These are phyloP conservation scores for Brachyhypopomus gauderio DNA, from an alignment of 2,113 vertebrate genomes.

Conservation along the genomic window DNA sequence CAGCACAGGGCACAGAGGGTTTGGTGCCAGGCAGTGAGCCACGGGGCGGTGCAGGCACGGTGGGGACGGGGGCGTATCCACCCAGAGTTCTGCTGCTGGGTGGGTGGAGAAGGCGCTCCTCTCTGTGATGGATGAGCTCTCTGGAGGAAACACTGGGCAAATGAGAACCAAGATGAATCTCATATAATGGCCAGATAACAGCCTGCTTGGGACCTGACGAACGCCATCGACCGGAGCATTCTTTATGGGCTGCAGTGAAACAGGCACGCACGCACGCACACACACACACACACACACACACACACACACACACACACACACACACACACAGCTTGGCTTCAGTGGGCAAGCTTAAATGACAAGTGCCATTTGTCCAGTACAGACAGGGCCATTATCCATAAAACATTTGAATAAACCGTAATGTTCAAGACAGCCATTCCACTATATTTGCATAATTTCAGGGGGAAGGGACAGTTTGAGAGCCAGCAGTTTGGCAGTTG, in stretches of 20 bases:
- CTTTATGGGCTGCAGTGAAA: conserved; percentile 66
- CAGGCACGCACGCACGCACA: background rate
- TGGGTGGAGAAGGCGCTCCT: conserved; percentile 53
- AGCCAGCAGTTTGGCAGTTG: background rate
- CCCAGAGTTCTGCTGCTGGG: background rate
- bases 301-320: conserved; percentile 58
- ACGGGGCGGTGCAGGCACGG: conserved; percentile 63
- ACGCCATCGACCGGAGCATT: conserved; percentile 71
- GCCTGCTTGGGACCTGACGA: conserved; percentile 73
- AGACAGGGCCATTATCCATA: background rate
- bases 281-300: conserved; percentile 26
- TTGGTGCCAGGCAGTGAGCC: conserved; percentile 68
- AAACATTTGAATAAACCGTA: background rate
- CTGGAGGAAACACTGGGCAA: conserved; percentile 65
- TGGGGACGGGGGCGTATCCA: conserved; percentile 69
- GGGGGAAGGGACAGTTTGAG: background rate
- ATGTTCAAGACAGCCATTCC: background rate
- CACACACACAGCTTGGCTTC: conserved; percentile 9
- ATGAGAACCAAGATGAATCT: conserved; percentile 77
- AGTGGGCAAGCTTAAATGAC: too few relatives aligned
- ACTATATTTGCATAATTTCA: too few relatives aligned
- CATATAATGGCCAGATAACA: conserved; percentile 73
- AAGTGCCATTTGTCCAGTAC: background rate
- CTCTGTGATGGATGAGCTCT: conserved; percentile 79
- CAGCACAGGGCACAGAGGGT: conserved; percentile 61